Conservation (phyloP, 2,888 invertebrate species). For the Nectonema munidae region DNA sequence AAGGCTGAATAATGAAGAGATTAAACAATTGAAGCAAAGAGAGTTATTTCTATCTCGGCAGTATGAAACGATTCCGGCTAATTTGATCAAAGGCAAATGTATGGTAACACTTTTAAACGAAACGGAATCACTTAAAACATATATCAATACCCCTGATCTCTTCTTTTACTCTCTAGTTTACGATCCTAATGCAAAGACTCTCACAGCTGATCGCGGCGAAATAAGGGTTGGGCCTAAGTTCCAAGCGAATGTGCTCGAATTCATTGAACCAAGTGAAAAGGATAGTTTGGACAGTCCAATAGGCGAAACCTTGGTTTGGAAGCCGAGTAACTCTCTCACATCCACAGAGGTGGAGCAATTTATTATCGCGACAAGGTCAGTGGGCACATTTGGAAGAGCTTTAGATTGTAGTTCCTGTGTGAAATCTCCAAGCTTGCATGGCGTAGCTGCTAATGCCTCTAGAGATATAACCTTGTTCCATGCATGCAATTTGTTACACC, state of each 20-base stretch:
- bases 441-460: slow-evolving; percentile 95
- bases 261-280: slow-evolving; percentile 31
- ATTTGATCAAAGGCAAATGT: slow-evolving; percentile 95
- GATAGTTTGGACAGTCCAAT: slow-evolving; percentile 38
- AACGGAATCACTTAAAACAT: slow-evolving; percentile 75
- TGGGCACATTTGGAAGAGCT: slow-evolving; percentile 90
- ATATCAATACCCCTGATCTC: slow-evolving; percentile 58
- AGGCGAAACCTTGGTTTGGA: slow-evolving; percentile 69
- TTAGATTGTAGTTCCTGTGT: slow-evolving; percentile 90
- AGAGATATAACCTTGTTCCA: slow-evolving; percentile 94
- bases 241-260: slow-evolving; percentile 61
- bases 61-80: slow-evolving; percentile 84
- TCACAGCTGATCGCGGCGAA: slow-evolving; percentile 76
- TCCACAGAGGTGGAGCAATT: slow-evolving; percentile 96
- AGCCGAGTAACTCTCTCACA: slow-evolving; percentile 53
- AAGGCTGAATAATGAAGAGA: slow-evolving; percentile 37
- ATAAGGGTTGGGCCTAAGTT: slow-evolving; percentile 62
- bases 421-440: slow-evolving; percentile 84
- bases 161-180: slow-evolving; percentile 99
- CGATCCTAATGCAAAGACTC: slow-evolving; percentile 89
- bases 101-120: slow-evolving; percentile 91
- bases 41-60: slow-evolving; percentile 76
- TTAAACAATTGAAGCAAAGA: slow-evolving; percentile 77
- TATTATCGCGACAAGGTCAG: slow-evolving; percentile 49
- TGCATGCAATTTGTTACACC: slow-evolving; percentile 83